Base-by-base conservation (phyloP, 2,797 vertebrate genomes). In the Amniataba percoides region DNA sequence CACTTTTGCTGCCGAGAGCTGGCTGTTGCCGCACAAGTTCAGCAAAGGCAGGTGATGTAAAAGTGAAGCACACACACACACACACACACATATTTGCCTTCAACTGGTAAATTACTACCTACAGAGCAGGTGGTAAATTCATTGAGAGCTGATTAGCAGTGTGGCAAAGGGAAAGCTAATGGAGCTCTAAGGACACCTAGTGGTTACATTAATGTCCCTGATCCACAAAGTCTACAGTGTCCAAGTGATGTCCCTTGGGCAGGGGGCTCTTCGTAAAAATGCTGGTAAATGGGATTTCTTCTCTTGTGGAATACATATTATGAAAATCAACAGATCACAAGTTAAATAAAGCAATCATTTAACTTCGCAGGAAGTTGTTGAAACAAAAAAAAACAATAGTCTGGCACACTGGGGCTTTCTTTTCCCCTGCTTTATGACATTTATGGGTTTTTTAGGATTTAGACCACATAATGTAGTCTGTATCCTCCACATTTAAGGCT, bases 151-250 rank as follows among this genome's bases (percentile, higher is more conserved):
- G 67, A 87, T 77, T 78, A 76, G 64, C 59, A 56, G 51, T 25
- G 27, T 59, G 0, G 2, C 57, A 25, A 21, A 23, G 18, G 9
- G 34, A 27, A 65, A 58, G 68, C 7, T 70, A 81, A 81, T 87
- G 78, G 91, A 87, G 67, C 86, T 92, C 76, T 86, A 88, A 88
- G 87, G 93, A 94, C 94, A 91, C 89, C 94, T 94, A 93, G 92
- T 93, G 94, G 94, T 83, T 79, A 88, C 19, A 51, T 58, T 56
- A 27, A 67, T 58, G 0, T 12, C 63, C 70, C 57, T 64, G 19
- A 73, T 45, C 53, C 56, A 36, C 21, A 21, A 39, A 65, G 23
- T 23, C 23, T 11, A 11, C 11, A 40, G 5, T 27, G 71, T 57
- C 15, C 57, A 14, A 36, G 27, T 12, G 13, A 52, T 11, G 7